Base-by-base conservation (phyloP, 2,888 invertebrate genomes). In the Ochropacha duplaris region DNA sequence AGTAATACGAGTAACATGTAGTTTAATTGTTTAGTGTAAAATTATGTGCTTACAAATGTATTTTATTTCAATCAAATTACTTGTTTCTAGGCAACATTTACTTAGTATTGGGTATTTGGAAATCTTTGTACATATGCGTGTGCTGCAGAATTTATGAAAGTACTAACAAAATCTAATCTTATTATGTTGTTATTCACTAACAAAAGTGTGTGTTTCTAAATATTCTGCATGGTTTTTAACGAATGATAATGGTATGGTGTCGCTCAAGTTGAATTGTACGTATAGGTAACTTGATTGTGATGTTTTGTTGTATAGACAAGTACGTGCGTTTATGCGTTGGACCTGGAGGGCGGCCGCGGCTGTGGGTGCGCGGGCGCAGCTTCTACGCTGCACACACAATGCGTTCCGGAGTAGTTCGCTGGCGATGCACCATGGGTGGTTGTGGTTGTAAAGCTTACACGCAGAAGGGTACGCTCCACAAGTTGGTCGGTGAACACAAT, bases 351-450 rank as follows among this genome's bases (percentile, higher is more conserved):
- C 83, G 92, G 64, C 92, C 92, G 58, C 84, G 92, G 62, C 78
- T 92, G 50, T 92, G 92, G 92, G 91, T 92, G 66, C 86, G 88
- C 65, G 92, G 92, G 57, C 89, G 90, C 71, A 92, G 92, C 66
- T 92, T 92, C 74, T 92, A 92, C 78, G 91, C 91, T 56, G 92
- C 92, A 60, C 92, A 92, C 70, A 92, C 92, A 11, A 92, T 92
- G 92, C 87, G 92, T 51, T 92, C 92, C 8, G 92, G 92, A 50
- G 86, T 91, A 16, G 92, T 92, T 57, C 90, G 92, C 63, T 92
- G 92, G 92, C 87, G 92, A 0, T 92, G 92, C 74, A 92, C 92
- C 1, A 92, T 92, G 92, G 92, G 92, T 57, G 92, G 92, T 52
- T 92, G 92, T 65, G 90, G 90, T 26, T 92, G 92, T 73, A 92